These are phyloP conservation scores for Pangasius mekongensis DNA, from an alignment of 2,797 vertebrate species.

Conservation along the genomic window DNA sequence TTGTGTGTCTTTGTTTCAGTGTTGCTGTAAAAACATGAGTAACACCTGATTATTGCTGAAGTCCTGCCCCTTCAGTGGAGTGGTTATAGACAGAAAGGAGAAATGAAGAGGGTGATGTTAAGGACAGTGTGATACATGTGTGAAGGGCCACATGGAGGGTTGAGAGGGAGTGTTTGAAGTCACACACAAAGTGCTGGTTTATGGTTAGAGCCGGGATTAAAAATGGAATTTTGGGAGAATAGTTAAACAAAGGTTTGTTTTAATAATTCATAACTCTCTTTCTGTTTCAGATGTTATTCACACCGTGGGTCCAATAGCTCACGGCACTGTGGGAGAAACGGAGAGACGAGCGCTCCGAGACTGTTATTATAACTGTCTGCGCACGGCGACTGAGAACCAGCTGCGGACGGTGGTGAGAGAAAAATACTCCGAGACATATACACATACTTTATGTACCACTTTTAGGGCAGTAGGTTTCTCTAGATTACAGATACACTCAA, in stretches of 20 bases:
- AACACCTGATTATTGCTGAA: conserved; percentile 3
- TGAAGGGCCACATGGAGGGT: conserved; percentile 11
- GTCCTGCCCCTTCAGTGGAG: conserved; percentile 6
- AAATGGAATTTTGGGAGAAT: not conserved
- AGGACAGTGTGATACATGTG: not conserved
- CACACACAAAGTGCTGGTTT: not conserved
- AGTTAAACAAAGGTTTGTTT: conserved; percentile 18
- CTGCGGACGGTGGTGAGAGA: conserved; percentile 81
- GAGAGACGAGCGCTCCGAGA: conserved; percentile 77
- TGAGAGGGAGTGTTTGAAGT: conserved; percentile 6
- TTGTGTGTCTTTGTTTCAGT: not conserved
- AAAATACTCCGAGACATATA: not conserved
- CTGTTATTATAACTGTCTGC: conserved; percentile 85
- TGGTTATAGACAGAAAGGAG: conserved; percentile 12
- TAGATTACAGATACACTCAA: not conserved
- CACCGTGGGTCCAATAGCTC: conserved; percentile 85
- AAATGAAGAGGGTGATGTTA: conserved; percentile 15
- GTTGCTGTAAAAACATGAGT: not conserved
- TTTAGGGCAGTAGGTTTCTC: not conserved
- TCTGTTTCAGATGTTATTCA: conserved; percentile 84
- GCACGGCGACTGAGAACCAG: conserved; percentile 67
- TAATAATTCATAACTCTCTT: conserved; percentile 12
- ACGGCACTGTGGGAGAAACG: conserved; percentile 73
- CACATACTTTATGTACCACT: not conserved
- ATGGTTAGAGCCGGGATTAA: not conserved